Base-by-base conservation (phyloP, 2,797 vertebrate species). In the Sylvilagus floridanus region DNA sequence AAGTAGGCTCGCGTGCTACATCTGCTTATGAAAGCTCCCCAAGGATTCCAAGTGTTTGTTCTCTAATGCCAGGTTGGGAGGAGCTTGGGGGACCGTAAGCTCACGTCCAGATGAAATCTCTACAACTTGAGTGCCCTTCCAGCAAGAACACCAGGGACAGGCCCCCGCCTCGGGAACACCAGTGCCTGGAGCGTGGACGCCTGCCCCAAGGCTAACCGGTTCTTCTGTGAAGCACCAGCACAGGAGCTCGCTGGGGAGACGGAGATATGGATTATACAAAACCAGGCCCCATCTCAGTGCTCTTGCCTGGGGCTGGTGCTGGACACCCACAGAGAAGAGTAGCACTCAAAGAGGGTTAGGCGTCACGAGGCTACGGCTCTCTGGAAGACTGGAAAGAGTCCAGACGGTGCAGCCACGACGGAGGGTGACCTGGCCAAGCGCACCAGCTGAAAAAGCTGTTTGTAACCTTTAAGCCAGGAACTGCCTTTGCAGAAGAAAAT, bases 141-240 rank as follows among this genome's bases (percentile, higher is more conserved):
- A 42, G 42, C 42, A 42, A 42, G 42, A 42, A 42, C 42, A 42
- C 42, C 42, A 42, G 42, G 42, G 42, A 8, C 42, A 42, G 9
- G 42, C 42, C 42, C 42, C 42, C 9, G 7, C 28, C 73, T 81
- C 0, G 22, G 50, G 30, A 5, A 69, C 0, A 0, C 60, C 0
- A 19, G 14, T 50, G 72, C 1, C 37, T 37, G 37, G 37, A 37
- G 37, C 5, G 37, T 37, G 37, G 37, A 37, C 37, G 37, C 37
- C 14, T 0, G 0, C 35, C 60, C 6, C 47, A 76, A 47, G 30
- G 52, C 62, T 42, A 42, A 9, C 7, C 8, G 42, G 42, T 42
- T 42, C 42, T 42, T 42, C 42, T 42, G 42, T 42, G 42, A 42
- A 42, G 42, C 8, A 42, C 42, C 42, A 42, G 42, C 42, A 8